Evolutionary conservation across 2,888 invertebrate species (phyloP).

Genomic region (Macropis europaea): DNA sequence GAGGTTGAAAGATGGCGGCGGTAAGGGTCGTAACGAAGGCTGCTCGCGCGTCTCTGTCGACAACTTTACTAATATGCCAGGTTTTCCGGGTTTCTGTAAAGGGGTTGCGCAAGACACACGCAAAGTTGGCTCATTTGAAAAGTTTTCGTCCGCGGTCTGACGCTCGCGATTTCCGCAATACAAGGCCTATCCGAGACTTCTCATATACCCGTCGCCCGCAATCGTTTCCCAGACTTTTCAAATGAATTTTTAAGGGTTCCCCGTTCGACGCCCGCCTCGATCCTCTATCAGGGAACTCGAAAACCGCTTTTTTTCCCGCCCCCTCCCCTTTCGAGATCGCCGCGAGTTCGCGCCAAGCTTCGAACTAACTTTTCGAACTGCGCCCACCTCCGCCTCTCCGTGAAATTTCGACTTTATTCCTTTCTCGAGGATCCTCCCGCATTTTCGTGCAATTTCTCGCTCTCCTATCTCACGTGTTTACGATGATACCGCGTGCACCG

Average conservation of each 20-base stretch:
- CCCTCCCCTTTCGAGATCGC: not conserved
- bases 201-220: slow-evolving; percentile 54
- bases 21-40: too few species aligned
- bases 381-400: not conserved
- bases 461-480: too few species aligned
- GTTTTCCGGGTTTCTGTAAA: slow-evolving; percentile 56
- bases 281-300: slow-evolving; percentile 46
- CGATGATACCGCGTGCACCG: too few species aligned
- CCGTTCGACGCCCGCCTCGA: slow-evolving; percentile 34
- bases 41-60: slow-evolving; percentile 57
- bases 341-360: too few species aligned
- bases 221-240: slow-evolving; percentile 67
- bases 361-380: not conserved
- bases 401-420: too few species aligned
- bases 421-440: too few species aligned
- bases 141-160: slow-evolving; percentile 63
- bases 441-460: too few species aligned
- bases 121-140: slow-evolving; percentile 79
- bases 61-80: slow-evolving; percentile 78
- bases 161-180: slow-evolving; percentile 59
- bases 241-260: slow-evolving; percentile 75
- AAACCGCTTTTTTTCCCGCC: not conserved
- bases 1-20: too few species aligned
- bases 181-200: slow-evolving; percentile 27
- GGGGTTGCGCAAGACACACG: slow-evolving; percentile 78